Conservation (phyloP, 2,113 vertebrate species). For the Motacilla tschutschensis region DNA sequence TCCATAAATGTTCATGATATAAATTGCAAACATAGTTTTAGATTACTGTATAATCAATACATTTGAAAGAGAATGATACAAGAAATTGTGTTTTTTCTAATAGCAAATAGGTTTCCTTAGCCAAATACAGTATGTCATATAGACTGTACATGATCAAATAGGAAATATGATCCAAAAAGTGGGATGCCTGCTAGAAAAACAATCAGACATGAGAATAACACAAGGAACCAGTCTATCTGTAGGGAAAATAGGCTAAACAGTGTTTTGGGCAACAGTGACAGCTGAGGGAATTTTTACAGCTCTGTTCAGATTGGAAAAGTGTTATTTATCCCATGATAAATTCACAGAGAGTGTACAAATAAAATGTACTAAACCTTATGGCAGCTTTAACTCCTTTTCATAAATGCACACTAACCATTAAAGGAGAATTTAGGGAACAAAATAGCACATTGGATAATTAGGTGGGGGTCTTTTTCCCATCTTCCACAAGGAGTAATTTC, state of each 20-base stretch:
- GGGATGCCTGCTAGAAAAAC: not conserved
- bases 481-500: not conserved
- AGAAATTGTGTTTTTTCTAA: not conserved
- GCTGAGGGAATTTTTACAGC: not conserved
- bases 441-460: not conserved
- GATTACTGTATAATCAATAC: not conserved
- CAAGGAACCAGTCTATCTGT: not conserved
- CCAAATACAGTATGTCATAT: not conserved
- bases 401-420: not conserved
- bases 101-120: not conserved
- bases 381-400: not conserved
- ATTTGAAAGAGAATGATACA: not conserved
- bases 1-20: not conserved
- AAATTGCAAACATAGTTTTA: not conserved
- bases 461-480: not conserved
- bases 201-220: not conserved
- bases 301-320: not conserved
- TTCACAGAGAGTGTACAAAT: not conserved
- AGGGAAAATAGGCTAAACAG: not conserved
- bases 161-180: not conserved
- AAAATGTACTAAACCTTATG: not conserved
- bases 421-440: not conserved
- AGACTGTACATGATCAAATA: not conserved
- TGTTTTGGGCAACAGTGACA: not conserved
- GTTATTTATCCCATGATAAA: not conserved